Evolutionary conservation across 2,113 vertebrate species (phyloP), one percentile per base, ranked within the genome.

Genomic region (Podiceps cristatus): DNA sequence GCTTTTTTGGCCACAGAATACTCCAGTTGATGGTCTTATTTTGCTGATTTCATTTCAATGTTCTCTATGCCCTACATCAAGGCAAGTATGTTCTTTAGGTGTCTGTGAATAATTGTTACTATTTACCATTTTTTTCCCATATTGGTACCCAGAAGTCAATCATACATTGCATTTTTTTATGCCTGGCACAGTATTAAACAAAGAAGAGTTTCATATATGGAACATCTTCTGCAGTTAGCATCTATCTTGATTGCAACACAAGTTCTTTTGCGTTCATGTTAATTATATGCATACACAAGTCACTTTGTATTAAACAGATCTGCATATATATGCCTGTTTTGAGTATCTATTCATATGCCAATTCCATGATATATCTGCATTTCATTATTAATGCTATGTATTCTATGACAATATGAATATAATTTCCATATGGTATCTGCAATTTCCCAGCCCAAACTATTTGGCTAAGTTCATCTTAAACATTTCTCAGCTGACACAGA

Each of bases 381-480:
- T 95, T 96, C 29, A 84, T 97, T 93, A 94, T 77, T 96, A 88
- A 80, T 91, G 31, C 29, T 37, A 75, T 72, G 29, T 52, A 90
- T 91, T 96, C 59, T 73, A 16, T 83, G 74, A 40, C 63, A 85
- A 68, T 69, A 64, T 12, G 29, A 86, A 78, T 72, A 69, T 73
- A 55, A 91, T 95, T 96, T 97, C 67, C 53, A 63, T 86, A 77
- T 72, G 45, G 24, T 29, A 49, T 86, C 86, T 59, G 17, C 78
- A 40, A 62, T 64, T 97, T 96, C 60, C 22, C 60, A 60, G 60
- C 52, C 50, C 63, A 20, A 88, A 20, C 18, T 50, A 28, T 92
- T 80, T 71, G 55, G 24, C 29, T 95, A 83, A 86, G 9, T 84
- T 75, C 5, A 88, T 45, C 18, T 92, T 60, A 92, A 78, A 55